Percentiles rank a stretch among this genome's conserved stretches.
These are phyloP conservation scores for Puffinus mauretanicus DNA, from an alignment of 2,113 vertebrate genomes.

Conservation along the genomic window DNA sequence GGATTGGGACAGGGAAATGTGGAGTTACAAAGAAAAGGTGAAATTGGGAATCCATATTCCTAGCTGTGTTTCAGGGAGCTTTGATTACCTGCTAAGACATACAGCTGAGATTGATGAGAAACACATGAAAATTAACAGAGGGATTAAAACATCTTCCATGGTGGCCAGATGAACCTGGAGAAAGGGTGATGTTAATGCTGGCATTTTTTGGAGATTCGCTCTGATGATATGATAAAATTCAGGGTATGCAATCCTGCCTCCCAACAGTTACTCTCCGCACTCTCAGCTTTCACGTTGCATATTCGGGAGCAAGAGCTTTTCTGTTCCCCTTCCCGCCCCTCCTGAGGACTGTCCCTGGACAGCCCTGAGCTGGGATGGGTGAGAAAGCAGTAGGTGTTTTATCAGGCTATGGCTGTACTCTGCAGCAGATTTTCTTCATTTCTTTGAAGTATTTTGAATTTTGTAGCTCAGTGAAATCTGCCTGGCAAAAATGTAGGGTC, in stretches of 20 bases:
- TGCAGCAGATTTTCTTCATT: background rate
- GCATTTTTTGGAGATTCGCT: background rate
- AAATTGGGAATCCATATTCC: background rate
- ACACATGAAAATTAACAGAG: background rate
- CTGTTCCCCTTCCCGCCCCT: background rate
- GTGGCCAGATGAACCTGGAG: accelerated
- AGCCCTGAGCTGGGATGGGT: background rate
- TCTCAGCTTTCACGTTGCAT: accelerated
- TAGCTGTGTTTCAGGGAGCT: background rate
- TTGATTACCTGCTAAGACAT: background rate
- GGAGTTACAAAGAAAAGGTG: background rate
- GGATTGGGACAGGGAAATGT: background rate
- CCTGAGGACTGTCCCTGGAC: background rate
- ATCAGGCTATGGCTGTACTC: accelerated
- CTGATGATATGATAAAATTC: background rate
- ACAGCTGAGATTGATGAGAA: background rate
- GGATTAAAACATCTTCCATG: background rate
- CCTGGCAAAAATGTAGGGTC: background rate
- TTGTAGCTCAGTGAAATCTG: background rate
- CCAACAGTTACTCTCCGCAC: background rate
- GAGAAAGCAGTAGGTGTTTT: background rate
- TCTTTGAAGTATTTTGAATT: background rate
- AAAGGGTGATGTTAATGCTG: accelerated
- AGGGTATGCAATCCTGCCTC: background rate
- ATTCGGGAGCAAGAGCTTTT: too few species aligned